Conservation (phyloP, 2,113 vertebrate species). For the Microcebus griseorufus region DNA sequence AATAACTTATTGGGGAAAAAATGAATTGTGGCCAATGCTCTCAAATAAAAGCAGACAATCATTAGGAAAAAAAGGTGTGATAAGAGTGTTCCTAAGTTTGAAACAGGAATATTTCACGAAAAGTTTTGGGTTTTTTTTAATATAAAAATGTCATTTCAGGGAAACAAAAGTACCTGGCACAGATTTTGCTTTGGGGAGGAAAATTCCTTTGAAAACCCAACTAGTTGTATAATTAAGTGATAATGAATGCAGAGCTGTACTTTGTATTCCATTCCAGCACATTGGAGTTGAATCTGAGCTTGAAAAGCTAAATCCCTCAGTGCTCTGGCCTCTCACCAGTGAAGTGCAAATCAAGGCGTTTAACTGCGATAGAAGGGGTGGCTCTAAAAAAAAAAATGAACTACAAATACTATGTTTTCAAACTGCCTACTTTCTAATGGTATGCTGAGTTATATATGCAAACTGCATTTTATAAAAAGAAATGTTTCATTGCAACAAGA, state of each 20-base stretch:
- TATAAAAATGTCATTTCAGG: slow-evolving; percentile 74
- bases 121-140: not conserved
- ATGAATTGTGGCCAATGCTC: not conserved
- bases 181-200: slow-evolving; percentile 68
- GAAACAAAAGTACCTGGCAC: slow-evolving; percentile 79
- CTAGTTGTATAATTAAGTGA: slow-evolving; percentile 81
- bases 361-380: slow-evolving; percentile 64
- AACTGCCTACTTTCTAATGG: slow-evolving; percentile 70
- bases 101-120: not conserved
- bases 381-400: slow-evolving; percentile 76
- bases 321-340: slow-evolving; percentile 74
- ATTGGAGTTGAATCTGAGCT: slow-evolving; percentile 38
- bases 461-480: slow-evolving; percentile 37
- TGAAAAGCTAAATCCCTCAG: slow-evolving; percentile 31
- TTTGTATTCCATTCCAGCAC: slow-evolving; percentile 83
- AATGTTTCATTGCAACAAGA: slow-evolving; percentile 40
- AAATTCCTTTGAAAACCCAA: slow-evolving; percentile 70
- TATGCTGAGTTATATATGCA: slow-evolving; percentile 54
- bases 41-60: not conserved
- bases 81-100: not conserved
- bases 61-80: not conserved
- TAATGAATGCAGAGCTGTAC: slow-evolving; percentile 76
- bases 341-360: slow-evolving; percentile 72
- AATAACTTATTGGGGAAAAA: not conserved
- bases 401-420: slow-evolving; percentile 79